Evolutionary conservation across 1,140 invertebrate species (phyloP), one percentile per base, ranked within the genome.

Genomic region (Diorhabda elongata): DNA sequence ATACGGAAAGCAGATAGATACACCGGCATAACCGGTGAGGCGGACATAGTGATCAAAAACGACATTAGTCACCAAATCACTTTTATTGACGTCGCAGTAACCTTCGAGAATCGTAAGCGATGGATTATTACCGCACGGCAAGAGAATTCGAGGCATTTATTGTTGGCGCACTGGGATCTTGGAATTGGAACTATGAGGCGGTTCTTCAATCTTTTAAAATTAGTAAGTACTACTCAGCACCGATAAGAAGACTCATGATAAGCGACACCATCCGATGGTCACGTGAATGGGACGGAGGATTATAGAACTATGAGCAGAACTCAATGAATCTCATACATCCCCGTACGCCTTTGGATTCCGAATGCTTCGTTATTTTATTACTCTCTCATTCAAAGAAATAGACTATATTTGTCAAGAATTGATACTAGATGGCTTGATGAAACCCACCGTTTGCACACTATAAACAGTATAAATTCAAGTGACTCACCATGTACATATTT

Each of bases 81-180:
- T 44, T 74, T 79, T 9, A 69, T 81, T 57, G 79, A 83, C 64
- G 77, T 83, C 3, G 68, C 78, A 26, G 74, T 82, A 42, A 74
- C 78, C 0, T 83, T 82, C 42, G 80, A 83, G 56, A 82, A 81
- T 67, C 5, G 64, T 79, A 0, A 75, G 71, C 2, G 64, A 72
- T 0, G 11, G 43, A 0, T 56, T 78, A 45, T 8, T 8, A 41
- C 42, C 44, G 9, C 11, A 66, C 9, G 62, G 57, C 5, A 66
- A 60, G 4, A 41, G 8, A 41, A 43, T 41, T 64, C 3, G 63
- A 64, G 6, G 63, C 63, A 3, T 26, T 66, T 4, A 66, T 66
- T 41, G 65, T 66, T 4, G 61, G 67, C 5, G 52, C 56, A 43
- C 44, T 69, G 60, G 61, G 68, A 3, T 42, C 62, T 9, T 69